Conservation (phyloP, 2,113 vertebrate species). For the Erythrocercus mccallii region DNA sequence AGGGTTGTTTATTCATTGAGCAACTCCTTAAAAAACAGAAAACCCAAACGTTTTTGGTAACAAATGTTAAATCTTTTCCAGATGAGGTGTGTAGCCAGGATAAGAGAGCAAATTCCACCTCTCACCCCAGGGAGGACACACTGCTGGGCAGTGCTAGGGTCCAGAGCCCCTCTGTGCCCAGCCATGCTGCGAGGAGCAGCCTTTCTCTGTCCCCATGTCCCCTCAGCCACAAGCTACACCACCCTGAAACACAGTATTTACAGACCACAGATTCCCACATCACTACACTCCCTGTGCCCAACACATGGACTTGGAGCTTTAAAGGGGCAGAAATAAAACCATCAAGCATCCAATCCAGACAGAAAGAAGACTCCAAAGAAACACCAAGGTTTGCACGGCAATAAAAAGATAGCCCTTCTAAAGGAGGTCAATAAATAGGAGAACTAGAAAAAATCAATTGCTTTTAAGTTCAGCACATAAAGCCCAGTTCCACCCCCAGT, state of each 20-base stretch:
- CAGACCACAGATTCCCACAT: slow-evolving; percentile 44
- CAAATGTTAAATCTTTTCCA: slow-evolving; percentile 63
- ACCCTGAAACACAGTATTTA: slow-evolving; percentile 69
- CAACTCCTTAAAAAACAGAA: slow-evolving; percentile 53
- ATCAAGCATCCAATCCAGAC: slow-evolving; percentile 2
- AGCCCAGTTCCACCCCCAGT: neutral
- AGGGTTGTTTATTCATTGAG: slow-evolving; percentile 70
- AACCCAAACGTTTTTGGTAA: slow-evolving; percentile 70
- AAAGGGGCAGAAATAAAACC: slow-evolving; percentile 27
- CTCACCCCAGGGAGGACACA: neutral
- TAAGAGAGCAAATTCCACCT: neutral
- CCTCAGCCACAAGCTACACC: slow-evolving; percentile 23
- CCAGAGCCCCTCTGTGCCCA: neutral
- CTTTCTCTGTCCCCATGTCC: neutral
- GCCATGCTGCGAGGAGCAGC: neutral
- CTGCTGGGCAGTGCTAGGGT: neutral
- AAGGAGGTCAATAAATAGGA: slow-evolving; percentile 77
- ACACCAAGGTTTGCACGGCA: slow-evolving; percentile 54
- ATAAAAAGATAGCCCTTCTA: slow-evolving; percentile 83
- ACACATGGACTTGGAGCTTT: slow-evolving; percentile 29
- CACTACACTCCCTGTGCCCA: slow-evolving; percentile 36
- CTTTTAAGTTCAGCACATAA: slow-evolving; percentile 66
- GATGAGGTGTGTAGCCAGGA: neutral
- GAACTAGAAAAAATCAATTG: slow-evolving; percentile 76
- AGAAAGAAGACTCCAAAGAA: slow-evolving; percentile 2